Percentiles rank a stretch among this genome's conserved stretches.
Conservation (phyloP, 2,113 vertebrate genomes). For the Zosterops hypoxanthus region DNA sequence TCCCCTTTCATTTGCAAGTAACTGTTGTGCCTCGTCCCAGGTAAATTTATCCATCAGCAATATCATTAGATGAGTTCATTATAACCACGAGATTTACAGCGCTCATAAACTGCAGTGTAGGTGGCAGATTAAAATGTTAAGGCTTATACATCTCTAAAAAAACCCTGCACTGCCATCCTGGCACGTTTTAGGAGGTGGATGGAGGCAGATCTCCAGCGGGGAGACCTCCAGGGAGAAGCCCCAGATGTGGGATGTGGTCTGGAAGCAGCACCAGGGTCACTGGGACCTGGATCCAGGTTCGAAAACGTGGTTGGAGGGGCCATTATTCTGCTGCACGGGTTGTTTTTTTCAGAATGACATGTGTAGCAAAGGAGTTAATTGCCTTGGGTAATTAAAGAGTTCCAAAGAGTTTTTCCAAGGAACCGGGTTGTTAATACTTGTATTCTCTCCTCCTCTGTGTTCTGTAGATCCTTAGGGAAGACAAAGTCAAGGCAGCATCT, state of each 20-base stretch:
- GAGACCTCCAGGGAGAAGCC: background rate
- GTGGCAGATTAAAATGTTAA: slow-evolving; percentile 72
- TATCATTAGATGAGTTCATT: slow-evolving; percentile 73
- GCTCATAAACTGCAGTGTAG: slow-evolving; percentile 68
- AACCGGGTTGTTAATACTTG: background rate
- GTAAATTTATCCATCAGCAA: slow-evolving; percentile 70
- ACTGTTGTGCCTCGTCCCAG: slow-evolving; percentile 54
- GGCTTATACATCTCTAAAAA: slow-evolving; percentile 35
- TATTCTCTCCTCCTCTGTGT: slow-evolving; percentile 4
- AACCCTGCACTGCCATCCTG: background rate
- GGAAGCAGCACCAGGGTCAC: background rate
- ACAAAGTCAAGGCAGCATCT: slow-evolving; percentile 43
- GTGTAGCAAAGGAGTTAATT: slow-evolving; percentile 40
- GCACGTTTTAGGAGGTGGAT: background rate
- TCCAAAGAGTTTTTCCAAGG: slow-evolving; percentile 52
- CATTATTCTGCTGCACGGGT: background rate
- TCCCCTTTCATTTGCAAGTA: slow-evolving; percentile 61
- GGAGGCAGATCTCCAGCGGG: background rate
- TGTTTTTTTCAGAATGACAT: slow-evolving; percentile 50
- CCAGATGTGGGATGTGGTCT: background rate
- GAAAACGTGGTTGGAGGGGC: slow-evolving; percentile 46
- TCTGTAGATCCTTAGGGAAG: slow-evolving; percentile 52
- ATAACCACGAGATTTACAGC: slow-evolving; percentile 66
- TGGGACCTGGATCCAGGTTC: background rate
- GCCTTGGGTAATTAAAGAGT: slow-evolving; percentile 60